Evolutionary conservation across 2,113 vertebrate genomes (phyloP), one percentile per base, ranked within the genome.

Genomic region (Eretmochelys imbricata): DNA sequence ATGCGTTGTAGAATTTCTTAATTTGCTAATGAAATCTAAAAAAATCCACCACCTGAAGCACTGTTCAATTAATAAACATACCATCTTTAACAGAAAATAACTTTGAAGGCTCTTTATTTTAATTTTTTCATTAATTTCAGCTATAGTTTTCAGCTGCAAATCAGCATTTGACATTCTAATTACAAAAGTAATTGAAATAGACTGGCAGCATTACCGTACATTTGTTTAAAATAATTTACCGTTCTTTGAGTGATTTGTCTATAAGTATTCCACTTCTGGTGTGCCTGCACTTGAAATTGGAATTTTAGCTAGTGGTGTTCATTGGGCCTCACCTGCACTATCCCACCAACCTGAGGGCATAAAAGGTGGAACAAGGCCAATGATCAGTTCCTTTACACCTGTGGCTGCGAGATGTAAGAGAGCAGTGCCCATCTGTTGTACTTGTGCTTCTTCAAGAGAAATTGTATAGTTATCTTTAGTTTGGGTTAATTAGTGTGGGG

Each of bases 11-110:
- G 25, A 46, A 48, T 87, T 95, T 72, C n/a, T 72, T 93, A 85
- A 83, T 89, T 27, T 78, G 42, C 50, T 48, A 90, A 51, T 94
- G 94, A 96, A 95, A 96, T 29, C 72, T 75, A 87, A 42, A 78
- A 86, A 93, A 88, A 87, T 22, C 38, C 91, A 59, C 22, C 20
- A 69, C 59, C 49, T 57, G 65, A 90, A 57, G 76, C 9, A 46
- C 5, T 17, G 1, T 8, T 51, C 42, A 27, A 25, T 31, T 22
- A 53, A 78, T 82, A 65, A 89, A 86, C 83, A 24, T 0, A 57
- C 19, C 65, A 29, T 84, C 51, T 76, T 8, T 93, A 84, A 88
- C 25, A 78, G 24, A 87, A 81, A 91, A 86, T 13, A 80, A 92
- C 85, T 6, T 55, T 25, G 54, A 57, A 83, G 94, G 59, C 31